These are phyloP conservation scores for Therioaphis trifolii DNA, from an alignment of 2,888 invertebrate genomes.

Conservation along the genomic window DNA sequence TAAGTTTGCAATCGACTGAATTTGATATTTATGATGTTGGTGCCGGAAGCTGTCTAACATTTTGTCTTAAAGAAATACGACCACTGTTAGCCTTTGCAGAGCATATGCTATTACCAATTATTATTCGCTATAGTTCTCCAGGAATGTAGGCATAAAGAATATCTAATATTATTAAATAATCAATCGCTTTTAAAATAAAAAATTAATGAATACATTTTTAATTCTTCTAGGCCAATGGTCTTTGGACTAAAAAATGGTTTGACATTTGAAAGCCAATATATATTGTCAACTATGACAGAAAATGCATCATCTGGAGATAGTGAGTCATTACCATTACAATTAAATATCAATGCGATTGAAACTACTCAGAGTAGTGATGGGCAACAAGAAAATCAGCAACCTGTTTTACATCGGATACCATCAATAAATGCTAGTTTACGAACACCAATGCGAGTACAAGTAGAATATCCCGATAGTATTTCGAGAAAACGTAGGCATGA, in stretches of 20 bases:
- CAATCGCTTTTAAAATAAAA: neutral
- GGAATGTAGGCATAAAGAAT: conserved; percentile 73
- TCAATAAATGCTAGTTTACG: neutral
- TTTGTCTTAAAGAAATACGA: conserved; percentile 85
- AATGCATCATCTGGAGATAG: conserved; percentile 21
- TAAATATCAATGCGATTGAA: conserved; percentile 50
- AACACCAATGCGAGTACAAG: conserved; percentile 49
- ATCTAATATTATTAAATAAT: conserved; percentile 35
- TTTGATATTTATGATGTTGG: conserved; percentile 78
- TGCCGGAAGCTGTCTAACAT: conserved; percentile 80
- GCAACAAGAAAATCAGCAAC: conserved; percentile 12
- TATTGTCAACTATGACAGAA: conserved; percentile 78
- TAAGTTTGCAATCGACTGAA: conserved; percentile 79
- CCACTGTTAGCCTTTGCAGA: conserved; percentile 86
- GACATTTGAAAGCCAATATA: conserved; percentile 82
- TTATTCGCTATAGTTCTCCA: conserved; percentile 80
- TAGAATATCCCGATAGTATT: conserved; percentile 58
- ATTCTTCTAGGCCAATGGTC: conserved; percentile 76
- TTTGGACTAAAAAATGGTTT: conserved; percentile 79
- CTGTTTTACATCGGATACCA: neutral
- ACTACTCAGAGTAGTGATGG: conserved; percentile 40
- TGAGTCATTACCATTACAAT: conserved; percentile 15
- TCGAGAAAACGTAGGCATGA: conserved; percentile 40
- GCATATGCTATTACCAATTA: conserved; percentile 76
- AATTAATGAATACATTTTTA: conserved; percentile 34